Percentiles rank a stretch among this genome's conserved stretches.
Evolutionary conservation across 1,140 invertebrate species (phyloP).

Genomic region (Eufriesea mexicana): DNA sequence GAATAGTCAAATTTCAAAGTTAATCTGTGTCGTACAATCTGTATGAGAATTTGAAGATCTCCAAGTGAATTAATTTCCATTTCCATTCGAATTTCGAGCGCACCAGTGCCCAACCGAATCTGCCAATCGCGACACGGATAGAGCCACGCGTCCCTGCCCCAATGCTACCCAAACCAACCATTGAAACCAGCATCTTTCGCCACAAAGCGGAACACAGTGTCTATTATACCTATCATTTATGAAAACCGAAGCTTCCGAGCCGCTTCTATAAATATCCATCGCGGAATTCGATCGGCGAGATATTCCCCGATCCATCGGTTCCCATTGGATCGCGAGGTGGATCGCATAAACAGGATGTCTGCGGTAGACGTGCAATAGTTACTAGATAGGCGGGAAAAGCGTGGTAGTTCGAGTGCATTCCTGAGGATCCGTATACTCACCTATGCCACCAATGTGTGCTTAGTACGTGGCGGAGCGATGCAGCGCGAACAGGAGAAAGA

Average conservation of each 20-base stretch:
- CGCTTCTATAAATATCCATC: background rate
- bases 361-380: slow-evolving; percentile 44
- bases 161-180: too few species aligned
- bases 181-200: too few species aligned
- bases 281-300: slow-evolving; percentile 6
- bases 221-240: background rate
- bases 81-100: too few species aligned
- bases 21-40: too few species aligned
- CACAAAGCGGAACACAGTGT: too few species aligned
- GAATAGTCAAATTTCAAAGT: too few species aligned
- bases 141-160: too few species aligned
- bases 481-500: slow-evolving; percentile 30
- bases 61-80: too few species aligned
- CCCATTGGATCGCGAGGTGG: slow-evolving; percentile 2
- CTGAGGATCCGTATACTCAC: slow-evolving; percentile 57
- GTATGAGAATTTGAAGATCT: too few species aligned
- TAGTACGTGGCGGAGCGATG: slow-evolving; percentile 53
- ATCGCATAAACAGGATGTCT: slow-evolving; percentile 32
- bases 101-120: too few species aligned
- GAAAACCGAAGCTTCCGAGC: background rate
- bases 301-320: slow-evolving; percentile 12
- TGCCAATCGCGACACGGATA: too few species aligned
- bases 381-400: slow-evolving; percentile 51
- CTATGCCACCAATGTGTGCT: slow-evolving; percentile 62
- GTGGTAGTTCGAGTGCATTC: slow-evolving; percentile 59